Evolutionary conservation across 1,140 invertebrate species (phyloP).

Genomic region (Littorina saxatilis): DNA sequence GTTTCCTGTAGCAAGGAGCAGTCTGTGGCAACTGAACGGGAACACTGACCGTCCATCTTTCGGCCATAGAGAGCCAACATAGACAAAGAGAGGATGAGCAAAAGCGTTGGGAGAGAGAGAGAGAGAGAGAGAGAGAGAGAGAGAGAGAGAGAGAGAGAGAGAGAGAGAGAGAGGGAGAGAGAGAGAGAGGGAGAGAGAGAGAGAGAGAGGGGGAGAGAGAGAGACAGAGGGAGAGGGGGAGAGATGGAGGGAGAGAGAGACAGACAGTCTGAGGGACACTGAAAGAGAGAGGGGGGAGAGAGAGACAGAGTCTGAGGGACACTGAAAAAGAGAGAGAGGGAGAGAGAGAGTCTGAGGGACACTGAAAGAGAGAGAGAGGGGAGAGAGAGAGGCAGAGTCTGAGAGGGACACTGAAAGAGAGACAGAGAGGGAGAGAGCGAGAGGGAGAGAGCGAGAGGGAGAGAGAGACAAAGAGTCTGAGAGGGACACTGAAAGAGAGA

Average conservation of each 20-base stretch:
- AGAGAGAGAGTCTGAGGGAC: too few species aligned
- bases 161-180: constrained; percentile 8
- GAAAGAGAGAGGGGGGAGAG: neutral
- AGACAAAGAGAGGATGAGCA: too few species aligned
- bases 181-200: constrained; percentile 1
- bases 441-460: neutral
- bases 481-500: neutral
- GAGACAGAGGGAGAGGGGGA: too few species aligned
- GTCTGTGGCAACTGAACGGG: too few species aligned
- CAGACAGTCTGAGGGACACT: neutral
- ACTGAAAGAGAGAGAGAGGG: neutral
- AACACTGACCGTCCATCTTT: too few species aligned
- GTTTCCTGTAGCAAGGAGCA: too few species aligned
- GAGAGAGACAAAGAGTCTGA: neutral
- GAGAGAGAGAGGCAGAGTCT: neutral
- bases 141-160: too few species aligned
- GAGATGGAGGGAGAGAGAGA: too few species aligned
- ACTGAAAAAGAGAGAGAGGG: neutral
- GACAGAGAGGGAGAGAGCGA: neutral
- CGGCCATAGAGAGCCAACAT: too few species aligned
- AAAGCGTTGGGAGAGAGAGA: too few species aligned
- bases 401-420: neutral
- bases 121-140: too few species aligned
- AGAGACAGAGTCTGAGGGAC: neutral
- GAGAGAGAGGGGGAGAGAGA: neutral